Evolutionary conservation across 2,113 vertebrate genomes (phyloP), one percentile per base, ranked within the genome.

Genomic region (Poecilia latipinna): DNA sequence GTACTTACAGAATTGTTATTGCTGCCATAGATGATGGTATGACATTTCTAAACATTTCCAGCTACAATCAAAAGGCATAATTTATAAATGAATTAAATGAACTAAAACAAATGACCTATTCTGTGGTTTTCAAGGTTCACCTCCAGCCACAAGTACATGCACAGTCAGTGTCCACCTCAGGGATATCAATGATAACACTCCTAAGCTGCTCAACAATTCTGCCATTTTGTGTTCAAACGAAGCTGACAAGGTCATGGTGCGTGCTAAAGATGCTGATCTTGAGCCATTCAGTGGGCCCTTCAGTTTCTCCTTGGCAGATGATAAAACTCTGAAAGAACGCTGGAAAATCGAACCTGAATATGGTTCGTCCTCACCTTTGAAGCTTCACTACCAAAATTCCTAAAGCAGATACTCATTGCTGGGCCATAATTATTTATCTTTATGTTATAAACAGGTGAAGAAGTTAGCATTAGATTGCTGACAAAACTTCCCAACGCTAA

Each of bases 21-120:
- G 82, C 57, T 0, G 95, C 95, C 3, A 29, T 91, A 37, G 96
- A 96, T 68, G 19, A 92, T 3, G 96, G 96, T 96, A 94, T 79
- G 84, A 69, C 3, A 61, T 8, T n/a, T 12, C 8, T 57, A 1
- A 68, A 19, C 24, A 26, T 28, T 57, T 69, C 2, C 37, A 26
- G n/a, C 29, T 6, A 73, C 29, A 57, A 3, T 35, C 2, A 60
- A 31, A 11, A 1, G 1, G 7, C 33, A 28, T 62, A 4, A 8
- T 61, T 72, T 24, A 24, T 61, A 12, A 67, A 57, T 32, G 28
- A 83, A 76, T 44, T 1, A 13, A 6, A 22, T 4, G 3, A 66
- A 29, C 32, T 32, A 6, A 65, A 51, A 0, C 57, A 12, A 48
- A 26, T 61, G 15, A 15, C 12, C 11, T 75, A 65, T 77, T 0